Conservation (phyloP, 1,140 invertebrate species). For the Hyphantria cunea region DNA sequence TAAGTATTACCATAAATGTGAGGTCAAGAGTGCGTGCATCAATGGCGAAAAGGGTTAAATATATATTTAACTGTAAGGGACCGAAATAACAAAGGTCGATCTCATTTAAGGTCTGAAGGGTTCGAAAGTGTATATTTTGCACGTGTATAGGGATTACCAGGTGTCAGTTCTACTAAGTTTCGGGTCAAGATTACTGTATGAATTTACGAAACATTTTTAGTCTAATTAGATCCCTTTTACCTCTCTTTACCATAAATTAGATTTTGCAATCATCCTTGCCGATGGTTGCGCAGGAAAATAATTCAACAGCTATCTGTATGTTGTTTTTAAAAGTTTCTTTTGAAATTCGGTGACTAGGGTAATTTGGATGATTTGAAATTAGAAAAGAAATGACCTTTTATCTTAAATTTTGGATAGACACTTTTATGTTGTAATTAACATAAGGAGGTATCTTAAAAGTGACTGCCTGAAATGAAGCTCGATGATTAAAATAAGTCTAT, state of each 20-base stretch:
- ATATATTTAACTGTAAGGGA: background rate
- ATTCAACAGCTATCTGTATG: too few species aligned
- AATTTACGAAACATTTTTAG: background rate
- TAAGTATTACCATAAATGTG: conserved; percentile 2
- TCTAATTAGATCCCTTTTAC: background rate
- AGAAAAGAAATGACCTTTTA: too few species aligned
- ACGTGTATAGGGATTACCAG: background rate
- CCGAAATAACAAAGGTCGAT: conserved; percentile 3
- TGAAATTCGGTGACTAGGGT: too few species aligned
- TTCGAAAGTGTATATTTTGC: background rate
- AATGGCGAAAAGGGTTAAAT: background rate
- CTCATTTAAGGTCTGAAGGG: background rate
- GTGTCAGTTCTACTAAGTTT: conserved; percentile 3
- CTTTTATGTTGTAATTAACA: too few species aligned
- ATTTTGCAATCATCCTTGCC: too few species aligned
- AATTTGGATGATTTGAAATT: too few species aligned
- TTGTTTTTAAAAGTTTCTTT: too few species aligned
- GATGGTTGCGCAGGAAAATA: too few species aligned
- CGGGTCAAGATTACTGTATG: background rate
- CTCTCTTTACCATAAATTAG: background rate
- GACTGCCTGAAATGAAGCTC: too few species aligned
- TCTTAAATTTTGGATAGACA: too few species aligned
- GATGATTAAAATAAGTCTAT: too few species aligned
- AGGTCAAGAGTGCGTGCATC: conserved; percentile 5
- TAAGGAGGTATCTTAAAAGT: too few species aligned